Evolutionary conservation across 2,113 vertebrate genomes (phyloP).

Genomic region (Erythrolamprus reginae): DNA sequence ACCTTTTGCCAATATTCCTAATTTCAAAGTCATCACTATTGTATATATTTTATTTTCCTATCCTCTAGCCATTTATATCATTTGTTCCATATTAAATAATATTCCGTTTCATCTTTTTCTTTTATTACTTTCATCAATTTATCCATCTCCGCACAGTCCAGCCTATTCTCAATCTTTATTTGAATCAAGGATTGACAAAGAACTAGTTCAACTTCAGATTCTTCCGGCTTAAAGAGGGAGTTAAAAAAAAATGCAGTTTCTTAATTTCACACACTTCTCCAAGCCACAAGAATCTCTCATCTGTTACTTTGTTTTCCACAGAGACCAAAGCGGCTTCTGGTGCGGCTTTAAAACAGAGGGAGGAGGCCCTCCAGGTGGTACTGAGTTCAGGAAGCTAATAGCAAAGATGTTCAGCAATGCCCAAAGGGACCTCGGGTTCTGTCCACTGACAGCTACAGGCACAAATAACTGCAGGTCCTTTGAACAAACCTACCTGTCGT

Average conservation of each 20-base stretch:
- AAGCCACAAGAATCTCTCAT: background rate
- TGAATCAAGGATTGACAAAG: background rate
- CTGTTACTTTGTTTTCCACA: background rate
- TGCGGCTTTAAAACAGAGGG: background rate
- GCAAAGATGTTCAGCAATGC: background rate
- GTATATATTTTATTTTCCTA: too few relatives aligned
- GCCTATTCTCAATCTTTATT: background rate
- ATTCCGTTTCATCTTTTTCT: too few relatives aligned
- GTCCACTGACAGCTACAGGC: background rate
- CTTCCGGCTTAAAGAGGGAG: background rate
- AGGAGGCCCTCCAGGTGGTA: background rate
- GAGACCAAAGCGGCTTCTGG: background rate
- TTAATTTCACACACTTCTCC: background rate
- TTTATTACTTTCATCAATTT: too few relatives aligned
- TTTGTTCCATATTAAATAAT: too few relatives aligned
- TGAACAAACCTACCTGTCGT: slow-evolving; percentile 75
- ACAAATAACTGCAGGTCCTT: background rate
- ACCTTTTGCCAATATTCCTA: too few relatives aligned
- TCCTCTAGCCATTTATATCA: too few relatives aligned
- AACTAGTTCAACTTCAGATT: background rate
- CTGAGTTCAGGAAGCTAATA: background rate
- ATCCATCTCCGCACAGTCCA: background rate
- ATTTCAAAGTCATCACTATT: too few relatives aligned
- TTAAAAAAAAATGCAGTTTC: background rate
- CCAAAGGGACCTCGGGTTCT: background rate